A percentile compares a stretch with the other conserved stretches of the same genome.
Evolutionary conservation across 2,797 vertebrate species (phyloP).

Genomic region (Cercopithecus neglectus): DNA sequence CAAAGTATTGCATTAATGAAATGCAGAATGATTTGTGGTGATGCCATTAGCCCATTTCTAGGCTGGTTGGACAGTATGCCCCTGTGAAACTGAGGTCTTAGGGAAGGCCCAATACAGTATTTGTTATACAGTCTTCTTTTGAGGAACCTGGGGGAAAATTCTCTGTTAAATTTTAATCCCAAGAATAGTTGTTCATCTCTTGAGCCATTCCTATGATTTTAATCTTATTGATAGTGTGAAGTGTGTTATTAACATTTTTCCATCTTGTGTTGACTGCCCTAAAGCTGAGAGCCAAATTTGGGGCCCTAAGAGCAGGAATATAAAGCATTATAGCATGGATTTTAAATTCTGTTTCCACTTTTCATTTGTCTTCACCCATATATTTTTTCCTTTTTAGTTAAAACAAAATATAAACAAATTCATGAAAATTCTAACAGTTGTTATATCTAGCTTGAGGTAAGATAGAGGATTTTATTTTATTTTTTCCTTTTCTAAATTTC

Average conservation of each 20-base stretch:
- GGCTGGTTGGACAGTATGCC: background rate
- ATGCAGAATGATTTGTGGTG: background rate
- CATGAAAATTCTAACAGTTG: background rate
- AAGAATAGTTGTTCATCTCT: background rate
- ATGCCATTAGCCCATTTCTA: background rate
- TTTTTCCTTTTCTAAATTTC: background rate
- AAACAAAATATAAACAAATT: background rate
- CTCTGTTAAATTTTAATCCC: background rate
- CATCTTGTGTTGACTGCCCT: background rate
- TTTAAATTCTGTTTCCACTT: background rate
- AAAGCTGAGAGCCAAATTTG: background rate
- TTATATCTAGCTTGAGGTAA: background rate
- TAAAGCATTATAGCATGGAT: background rate
- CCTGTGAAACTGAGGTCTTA: background rate
- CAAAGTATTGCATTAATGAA: background rate
- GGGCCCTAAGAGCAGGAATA: background rate
- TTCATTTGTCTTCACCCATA: background rate
- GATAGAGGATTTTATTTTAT: background rate
- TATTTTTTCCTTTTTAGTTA: background rate
- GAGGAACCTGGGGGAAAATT: background rate
- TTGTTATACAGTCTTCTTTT: background rate
- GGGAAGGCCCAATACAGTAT: background rate
- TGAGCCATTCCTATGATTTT: background rate
- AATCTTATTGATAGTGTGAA: background rate
- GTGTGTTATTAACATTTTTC: background rate